A percentile compares a stretch with the other conserved stretches of the same genome.
Conservation (phyloP, 2,113 vertebrate species). For the Numida meleagris region DNA sequence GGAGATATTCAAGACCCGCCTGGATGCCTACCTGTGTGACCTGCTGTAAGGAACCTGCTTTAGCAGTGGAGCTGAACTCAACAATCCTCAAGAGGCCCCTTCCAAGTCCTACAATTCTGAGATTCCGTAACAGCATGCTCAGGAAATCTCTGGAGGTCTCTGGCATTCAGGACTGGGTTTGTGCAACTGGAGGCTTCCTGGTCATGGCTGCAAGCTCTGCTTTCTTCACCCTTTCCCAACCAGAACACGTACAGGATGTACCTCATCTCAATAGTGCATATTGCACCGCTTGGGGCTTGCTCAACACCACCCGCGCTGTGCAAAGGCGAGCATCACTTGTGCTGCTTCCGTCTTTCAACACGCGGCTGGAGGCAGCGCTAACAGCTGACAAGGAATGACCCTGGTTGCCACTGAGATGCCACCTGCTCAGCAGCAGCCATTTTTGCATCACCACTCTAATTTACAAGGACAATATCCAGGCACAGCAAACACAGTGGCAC, state of each 20-base stretch:
- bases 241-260: not conserved
- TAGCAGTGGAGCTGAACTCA: too few species aligned
- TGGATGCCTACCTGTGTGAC: too few species aligned
- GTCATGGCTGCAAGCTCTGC: not conserved
- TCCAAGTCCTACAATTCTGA: too few species aligned
- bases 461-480: not conserved
- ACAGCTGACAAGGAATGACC: not conserved
- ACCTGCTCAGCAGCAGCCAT: not conserved
- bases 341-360: not conserved
- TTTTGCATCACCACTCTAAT: not conserved
- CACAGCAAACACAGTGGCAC: not conserved
- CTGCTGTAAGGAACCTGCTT: too few species aligned
- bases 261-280: not conserved
- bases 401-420: not conserved
- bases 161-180: not conserved
- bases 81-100: too few species aligned
- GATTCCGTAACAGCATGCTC: not conserved
- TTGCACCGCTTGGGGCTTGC: not conserved
- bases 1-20: too few species aligned
- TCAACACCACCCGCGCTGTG: constrained; percentile 1
- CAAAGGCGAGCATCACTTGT: not conserved
- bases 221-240: constrained; percentile 6
- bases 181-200: not conserved
- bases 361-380: not conserved
- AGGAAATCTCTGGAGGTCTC: not conserved